Percentiles rank a stretch among this genome's conserved stretches.
Evolutionary conservation across 1,140 invertebrate species (phyloP).

Genomic region (Neuroterus valhalla): DNA sequence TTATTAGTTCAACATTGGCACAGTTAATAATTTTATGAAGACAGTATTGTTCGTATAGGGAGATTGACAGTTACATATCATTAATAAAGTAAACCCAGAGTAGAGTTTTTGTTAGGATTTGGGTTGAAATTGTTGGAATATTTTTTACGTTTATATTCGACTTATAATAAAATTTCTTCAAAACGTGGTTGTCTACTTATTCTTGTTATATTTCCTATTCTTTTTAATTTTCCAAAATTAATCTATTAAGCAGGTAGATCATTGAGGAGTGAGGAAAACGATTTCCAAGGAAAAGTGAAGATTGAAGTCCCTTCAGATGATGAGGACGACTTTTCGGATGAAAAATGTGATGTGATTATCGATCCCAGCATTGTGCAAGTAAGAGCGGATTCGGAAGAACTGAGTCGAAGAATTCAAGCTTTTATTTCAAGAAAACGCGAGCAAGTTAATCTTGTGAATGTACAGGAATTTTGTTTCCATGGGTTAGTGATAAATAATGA

Average conservation of each 20-base stretch:
- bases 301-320: not conserved
- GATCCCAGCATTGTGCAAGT: constrained; percentile 78
- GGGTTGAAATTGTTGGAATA: no score
- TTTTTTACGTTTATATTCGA: no score
- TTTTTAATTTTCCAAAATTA: not conserved
- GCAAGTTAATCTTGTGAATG: constrained; percentile 80
- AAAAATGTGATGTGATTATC: constrained; percentile 41
- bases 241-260: not conserved
- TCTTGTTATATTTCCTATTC: constrained; percentile 31
- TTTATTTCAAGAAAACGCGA: constrained; percentile 78
- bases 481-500: constrained; percentile 48
- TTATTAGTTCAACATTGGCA: no score
- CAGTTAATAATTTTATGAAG: no score
- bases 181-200: constrained; percentile 4
- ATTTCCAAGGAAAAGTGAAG: not conserved
- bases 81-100: no score
- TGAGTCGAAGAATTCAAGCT: constrained; percentile 78
- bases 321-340: not conserved
- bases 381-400: constrained; percentile 76
- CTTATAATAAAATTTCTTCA: no score
- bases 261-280: not conserved
- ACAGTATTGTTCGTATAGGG: no score
- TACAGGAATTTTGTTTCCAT: constrained; percentile 79
- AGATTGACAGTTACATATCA: no score
- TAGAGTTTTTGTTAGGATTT: no score